Evolutionary conservation across 1,140 invertebrate species (phyloP), one percentile per base, ranked within the genome.

Genomic region (Cardiocondyla obscurior): DNA sequence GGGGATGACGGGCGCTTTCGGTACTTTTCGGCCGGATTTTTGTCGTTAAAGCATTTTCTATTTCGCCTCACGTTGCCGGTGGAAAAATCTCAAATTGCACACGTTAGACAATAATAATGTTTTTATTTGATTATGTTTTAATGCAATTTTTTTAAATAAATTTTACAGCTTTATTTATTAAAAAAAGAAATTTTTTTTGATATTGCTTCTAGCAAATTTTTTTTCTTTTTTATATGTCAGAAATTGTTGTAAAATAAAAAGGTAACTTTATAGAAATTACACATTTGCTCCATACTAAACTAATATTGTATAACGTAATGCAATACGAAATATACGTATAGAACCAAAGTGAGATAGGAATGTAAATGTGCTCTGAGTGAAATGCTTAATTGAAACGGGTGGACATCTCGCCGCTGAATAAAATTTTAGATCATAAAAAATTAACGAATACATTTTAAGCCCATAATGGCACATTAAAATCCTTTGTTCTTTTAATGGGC

Each of bases 381-480:
- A 69, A 69, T 46, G 28, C 25, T 69, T 69, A 62, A 62, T 62
- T 62, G 58, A 62, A 62, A 62, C 33, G 58, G 19, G 33, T 19
- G 19, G 58, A 62, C 42, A 42, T 62, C 22, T 19, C 5, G 33
- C 19, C 33, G 25, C 19, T 22, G 70, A 58, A 58, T 58, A 73
- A 19, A 58, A 73, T 58, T 73, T 73, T 33, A 44, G 70, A 10
- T 49, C 22, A 58, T 73, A 57, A 73, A 58, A 73, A 58, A 73
- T 73, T 58, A 73, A 73, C 51, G 70, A 58, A 73, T 73, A 73
- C 33, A 73, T 58, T 73, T 73, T 73, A 73, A 73, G 22, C 36
- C 22, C 53, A 42, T 73, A 73, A 73, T 73, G 22, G 33, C 19
- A 42, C 36, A 57, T 73, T n/a, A 42, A 73, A 73, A 19, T 73